A percentile compares a stretch with the other conserved stretches of the same genome.
phyloP scores from a whole-genome alignment of 1,140 invertebrate species.

The Heliconius hermathena region DNA sequence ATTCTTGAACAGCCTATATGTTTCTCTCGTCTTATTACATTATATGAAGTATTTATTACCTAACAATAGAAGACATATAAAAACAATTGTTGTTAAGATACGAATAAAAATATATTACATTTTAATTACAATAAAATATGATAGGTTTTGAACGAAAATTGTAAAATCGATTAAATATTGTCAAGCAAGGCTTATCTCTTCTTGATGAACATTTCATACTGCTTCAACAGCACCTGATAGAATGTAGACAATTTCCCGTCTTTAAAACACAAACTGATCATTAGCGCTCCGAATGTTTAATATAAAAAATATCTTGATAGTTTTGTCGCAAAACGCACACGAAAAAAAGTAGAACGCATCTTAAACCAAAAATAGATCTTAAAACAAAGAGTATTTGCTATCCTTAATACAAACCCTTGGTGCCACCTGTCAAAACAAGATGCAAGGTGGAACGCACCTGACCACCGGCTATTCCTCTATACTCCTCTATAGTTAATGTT shows the following conservation, averaged over 20 bases:
- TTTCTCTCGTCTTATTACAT: neutral
- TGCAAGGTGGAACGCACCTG: slow-evolving; percentile 56
- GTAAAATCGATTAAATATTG: neutral
- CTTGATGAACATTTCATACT: neutral
- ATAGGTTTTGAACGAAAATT: neutral
- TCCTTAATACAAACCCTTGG: slow-evolving; percentile 45
- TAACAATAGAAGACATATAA: neutral
- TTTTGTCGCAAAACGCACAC: neutral
- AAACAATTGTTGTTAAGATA: neutral
- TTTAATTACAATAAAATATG: neutral
- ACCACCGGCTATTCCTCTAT: slow-evolving; percentile 37
- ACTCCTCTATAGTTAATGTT: slow-evolving; percentile 21
- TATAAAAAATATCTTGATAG: slow-evolving; percentile 13
- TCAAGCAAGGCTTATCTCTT: neutral
- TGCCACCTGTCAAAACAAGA: slow-evolving; percentile 69
- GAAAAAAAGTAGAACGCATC: slow-evolving; percentile 17
- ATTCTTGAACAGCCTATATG: slow-evolving; percentile 10
- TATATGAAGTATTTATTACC: neutral
- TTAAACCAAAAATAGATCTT: slow-evolving; percentile 50
- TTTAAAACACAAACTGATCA: slow-evolving; percentile 7
- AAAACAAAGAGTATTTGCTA: slow-evolving; percentile 52
- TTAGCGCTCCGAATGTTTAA: neutral
- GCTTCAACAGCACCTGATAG: neutral
- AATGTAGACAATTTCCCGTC: neutral
- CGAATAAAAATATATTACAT: too few species aligned